Conservation (phyloP, 2,888 invertebrate genomes). For the Cremastinae sp. region DNA sequence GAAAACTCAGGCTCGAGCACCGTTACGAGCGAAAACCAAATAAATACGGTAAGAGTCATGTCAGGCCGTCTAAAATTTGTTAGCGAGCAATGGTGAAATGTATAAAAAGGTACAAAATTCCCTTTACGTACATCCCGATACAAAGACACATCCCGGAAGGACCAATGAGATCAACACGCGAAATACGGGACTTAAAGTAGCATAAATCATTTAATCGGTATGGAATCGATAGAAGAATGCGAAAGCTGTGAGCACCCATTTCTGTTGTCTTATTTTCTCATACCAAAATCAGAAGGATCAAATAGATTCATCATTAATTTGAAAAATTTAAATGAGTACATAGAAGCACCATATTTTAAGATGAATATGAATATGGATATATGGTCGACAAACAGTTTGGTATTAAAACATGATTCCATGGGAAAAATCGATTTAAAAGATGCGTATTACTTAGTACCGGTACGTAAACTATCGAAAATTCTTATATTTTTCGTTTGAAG, state of each 20-base stretch:
- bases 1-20: conserved; percentile 10
- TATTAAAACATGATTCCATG: conserved; percentile 20
- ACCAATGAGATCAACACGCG: neutral
- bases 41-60: conserved; percentile 3
- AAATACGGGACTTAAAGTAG: neutral
- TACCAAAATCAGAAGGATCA: conserved; percentile 5
- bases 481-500: conserved; percentile 7
- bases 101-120: conserved; percentile 8
- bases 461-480: conserved; percentile 23
- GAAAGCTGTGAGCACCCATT: conserved; percentile 1
- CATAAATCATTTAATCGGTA: no score
- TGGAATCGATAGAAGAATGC: conserved; percentile 16
- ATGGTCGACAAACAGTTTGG: conserved; percentile 19
- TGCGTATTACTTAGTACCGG: conserved; percentile 12
- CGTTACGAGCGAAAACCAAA: neutral
- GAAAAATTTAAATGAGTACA: conserved; percentile 31
- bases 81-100: conserved; percentile 12
- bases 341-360: conserved; percentile 33
- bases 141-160: neutral
- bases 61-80: conserved; percentile 20
- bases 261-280: conserved; percentile 20
- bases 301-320: conserved; percentile 29
- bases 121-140: neutral
- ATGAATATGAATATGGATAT: conserved; percentile 37
- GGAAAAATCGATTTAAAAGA: conserved; percentile 20